Evolutionary conservation across 2,888 invertebrate genomes (phyloP).

Genomic region (Nemoura dubitans): DNA sequence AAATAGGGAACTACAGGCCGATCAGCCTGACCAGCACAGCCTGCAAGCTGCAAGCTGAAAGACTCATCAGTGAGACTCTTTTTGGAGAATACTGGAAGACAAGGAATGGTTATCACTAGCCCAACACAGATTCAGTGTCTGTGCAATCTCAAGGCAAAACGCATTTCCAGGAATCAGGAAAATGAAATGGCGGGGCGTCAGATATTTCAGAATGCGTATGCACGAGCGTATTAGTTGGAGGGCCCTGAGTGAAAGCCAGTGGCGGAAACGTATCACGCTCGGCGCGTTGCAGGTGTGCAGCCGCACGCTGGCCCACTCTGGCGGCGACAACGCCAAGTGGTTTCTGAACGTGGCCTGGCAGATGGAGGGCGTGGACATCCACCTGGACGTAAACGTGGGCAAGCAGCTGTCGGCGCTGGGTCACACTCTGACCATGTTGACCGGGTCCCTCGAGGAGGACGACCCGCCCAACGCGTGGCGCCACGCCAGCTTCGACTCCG

Average conservation of each 20-base stretch:
- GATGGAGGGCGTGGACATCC: conserved; percentile 99
- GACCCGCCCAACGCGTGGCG: conserved; percentile 67
- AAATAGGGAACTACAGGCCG: conserved; percentile 16
- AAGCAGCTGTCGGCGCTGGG: conserved; percentile 94
- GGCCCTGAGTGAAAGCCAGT: too few relatives aligned
- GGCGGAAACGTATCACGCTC: too few relatives aligned
- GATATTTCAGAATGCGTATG: too few relatives aligned
- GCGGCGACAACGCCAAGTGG: conserved; percentile 95
- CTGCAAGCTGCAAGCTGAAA: background rate
- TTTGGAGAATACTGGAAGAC: background rate
- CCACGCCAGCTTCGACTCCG: conserved; percentile 76
- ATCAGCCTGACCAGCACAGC: background rate
- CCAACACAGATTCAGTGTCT: background rate
- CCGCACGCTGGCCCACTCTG: conserved; percentile 85
- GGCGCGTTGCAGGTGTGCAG: conserved; percentile 60
- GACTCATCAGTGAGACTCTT: background rate
- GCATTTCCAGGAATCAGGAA: too few relatives aligned
- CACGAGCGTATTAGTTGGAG: too few relatives aligned
- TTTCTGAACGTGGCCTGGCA: conserved; percentile 97
- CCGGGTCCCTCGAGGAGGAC: conserved; percentile 86
- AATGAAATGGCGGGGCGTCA: too few relatives aligned
- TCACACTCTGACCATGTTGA: conserved; percentile 94
- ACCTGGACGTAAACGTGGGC: conserved; percentile 94
- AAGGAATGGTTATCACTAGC: background rate
- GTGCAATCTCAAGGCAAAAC: too few relatives aligned